Evolutionary conservation across 2,888 invertebrate genomes (phyloP), one percentile per base, ranked within the genome.

Genomic region (Rhagonycha lutea): DNA sequence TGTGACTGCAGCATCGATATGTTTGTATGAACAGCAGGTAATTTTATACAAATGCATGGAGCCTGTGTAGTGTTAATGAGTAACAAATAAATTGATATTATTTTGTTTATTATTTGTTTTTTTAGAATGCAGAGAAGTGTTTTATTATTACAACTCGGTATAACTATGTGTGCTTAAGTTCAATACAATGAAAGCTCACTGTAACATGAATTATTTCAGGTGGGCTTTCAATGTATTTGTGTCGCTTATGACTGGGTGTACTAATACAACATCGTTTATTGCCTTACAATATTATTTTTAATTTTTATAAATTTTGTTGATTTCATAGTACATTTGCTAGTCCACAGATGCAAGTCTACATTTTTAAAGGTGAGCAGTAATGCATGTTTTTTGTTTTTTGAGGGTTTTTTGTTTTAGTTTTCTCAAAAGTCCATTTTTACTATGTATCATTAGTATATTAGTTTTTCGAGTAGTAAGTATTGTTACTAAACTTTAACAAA

Each of bases 81-180:
- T 78, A 91, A 79, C 90, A 90, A 85, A 91, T 91, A 83, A 91
- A 90, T 91, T 90, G 83, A 88, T 88, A 24, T 87, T 78, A 77
- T 73, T 74, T 62, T 77, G 68, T 78, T 72, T 65, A 69, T 70
- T 71, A 70, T 72, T 61, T 73, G 24, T 72, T 74, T 76, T 76
- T 68, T 77, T 29, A 68, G 68, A 47, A 14, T 68, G 63, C 23
- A 23, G 63, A 65, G 18, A 18, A 18, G 63, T 26, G 26, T 65
- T 23, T 65, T 24, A n/a, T 65, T 24, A 65, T 65, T 14, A 65
- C 23, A 65, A 24, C 63, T 47, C n/a, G 47, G 47, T 47, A 47
- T 47, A 47, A n/a, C n/a, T 47, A 47, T 47, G n/a, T 47, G 47
- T 47, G 47, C 47, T 47, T 47, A 47, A 47, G 47, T 47, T 47